Conservation (phyloP, 2,797 vertebrate genomes). For the Sitta carolinensis region DNA sequence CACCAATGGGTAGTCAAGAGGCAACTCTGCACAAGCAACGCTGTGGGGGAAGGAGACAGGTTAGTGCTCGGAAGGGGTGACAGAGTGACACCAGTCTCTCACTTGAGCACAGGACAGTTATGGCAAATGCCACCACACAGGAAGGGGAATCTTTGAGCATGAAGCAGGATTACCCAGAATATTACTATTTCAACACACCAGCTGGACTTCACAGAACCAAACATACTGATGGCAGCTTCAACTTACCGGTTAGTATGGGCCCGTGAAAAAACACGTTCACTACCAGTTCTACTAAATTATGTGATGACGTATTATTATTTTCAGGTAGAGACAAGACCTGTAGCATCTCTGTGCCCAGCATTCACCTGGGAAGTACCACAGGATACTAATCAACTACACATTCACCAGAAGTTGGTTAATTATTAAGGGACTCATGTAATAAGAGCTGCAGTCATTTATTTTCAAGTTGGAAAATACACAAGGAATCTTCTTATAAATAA, state of each 20-base stretch:
- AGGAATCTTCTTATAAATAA: neutral
- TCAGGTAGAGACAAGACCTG: neutral
- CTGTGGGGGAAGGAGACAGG: neutral
- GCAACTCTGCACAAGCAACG: neutral
- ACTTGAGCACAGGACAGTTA: neutral
- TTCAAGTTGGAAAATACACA: neutral
- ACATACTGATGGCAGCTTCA: neutral
- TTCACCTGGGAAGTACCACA: neutral
- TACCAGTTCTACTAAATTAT: neutral
- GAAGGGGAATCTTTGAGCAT: neutral
- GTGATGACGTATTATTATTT: neutral
- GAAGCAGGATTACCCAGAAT: neutral
- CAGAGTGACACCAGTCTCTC: neutral
- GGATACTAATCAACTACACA: neutral
- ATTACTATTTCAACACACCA: neutral
- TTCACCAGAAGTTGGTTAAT: neutral
- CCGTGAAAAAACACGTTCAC: neutral
- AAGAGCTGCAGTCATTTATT: neutral
- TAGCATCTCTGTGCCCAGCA: neutral
- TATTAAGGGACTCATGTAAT: neutral
- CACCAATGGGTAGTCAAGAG: fast-evolving
- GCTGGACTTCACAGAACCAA: neutral
- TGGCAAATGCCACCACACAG: neutral
- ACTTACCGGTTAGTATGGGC: neutral
- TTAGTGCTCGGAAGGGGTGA: neutral